Evolutionary conservation across 2,888 invertebrate genomes (phyloP).

Genomic region (Lacanobia oleracea): DNA sequence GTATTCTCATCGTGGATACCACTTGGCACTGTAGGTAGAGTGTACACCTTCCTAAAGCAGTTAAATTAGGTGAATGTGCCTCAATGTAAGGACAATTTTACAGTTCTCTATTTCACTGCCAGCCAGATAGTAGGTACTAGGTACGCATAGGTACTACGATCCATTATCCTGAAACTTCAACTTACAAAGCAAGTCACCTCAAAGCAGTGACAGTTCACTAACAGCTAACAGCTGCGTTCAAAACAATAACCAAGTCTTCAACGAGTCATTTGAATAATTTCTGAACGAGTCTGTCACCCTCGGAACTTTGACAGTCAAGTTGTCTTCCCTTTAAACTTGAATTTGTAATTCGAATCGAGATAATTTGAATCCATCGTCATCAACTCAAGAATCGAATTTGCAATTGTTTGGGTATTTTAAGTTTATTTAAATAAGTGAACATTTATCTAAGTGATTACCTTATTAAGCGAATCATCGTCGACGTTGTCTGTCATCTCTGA

Average conservation of each 20-base stretch:
- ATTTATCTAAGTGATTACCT: no score
- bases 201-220: conserved; percentile 30
- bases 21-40: no score
- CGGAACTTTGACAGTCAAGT: conserved; percentile 39
- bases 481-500: no score
- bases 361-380: not conserved
- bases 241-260: conserved; percentile 46
- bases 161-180: not conserved
- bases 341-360: not conserved
- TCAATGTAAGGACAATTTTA: not conserved
- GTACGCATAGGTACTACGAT: not conserved
- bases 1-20: no score
- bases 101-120: not conserved
- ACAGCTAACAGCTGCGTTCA: conserved; percentile 42
- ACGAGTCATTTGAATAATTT: conserved; percentile 52
- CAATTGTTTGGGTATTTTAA: not conserved
- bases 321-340: conserved; percentile 10
- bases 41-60: no score
- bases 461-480: no score
- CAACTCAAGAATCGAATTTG: not conserved
- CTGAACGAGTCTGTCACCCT: conserved; percentile 46
- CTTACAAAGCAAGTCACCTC: not conserved
- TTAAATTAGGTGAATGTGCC: not conserved
- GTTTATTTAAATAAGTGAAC: not conserved
- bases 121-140: no score